These are phyloP conservation scores for Theropithecus gelada DNA, from an alignment of 2,113 vertebrate species.

Conservation along the genomic window DNA sequence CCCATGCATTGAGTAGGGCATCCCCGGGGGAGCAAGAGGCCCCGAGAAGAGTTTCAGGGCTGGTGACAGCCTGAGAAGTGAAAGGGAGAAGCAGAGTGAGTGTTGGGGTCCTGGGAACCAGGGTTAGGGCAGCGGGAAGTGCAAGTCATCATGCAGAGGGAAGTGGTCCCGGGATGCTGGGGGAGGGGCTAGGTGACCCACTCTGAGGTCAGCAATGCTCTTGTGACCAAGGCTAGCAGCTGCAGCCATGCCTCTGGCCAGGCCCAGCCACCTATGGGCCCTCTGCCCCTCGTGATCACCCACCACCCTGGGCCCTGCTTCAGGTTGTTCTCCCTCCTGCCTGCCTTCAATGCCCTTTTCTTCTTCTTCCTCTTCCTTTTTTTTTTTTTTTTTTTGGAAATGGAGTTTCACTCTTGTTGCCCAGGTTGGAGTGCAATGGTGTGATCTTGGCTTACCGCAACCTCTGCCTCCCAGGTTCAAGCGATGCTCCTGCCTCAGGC, in stretches of 20 bases:
- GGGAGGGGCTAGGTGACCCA: background rate
- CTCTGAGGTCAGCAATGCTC: background rate
- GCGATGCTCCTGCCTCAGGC: no score
- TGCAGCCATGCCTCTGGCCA: background rate
- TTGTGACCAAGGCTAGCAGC: background rate
- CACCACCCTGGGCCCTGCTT: background rate
- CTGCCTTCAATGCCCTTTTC: background rate
- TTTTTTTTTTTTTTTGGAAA: no score
- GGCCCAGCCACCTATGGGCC: accelerated
- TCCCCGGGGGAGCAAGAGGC: background rate
- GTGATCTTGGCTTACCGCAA: no score
- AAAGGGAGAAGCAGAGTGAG: background rate
- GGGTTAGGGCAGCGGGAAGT: background rate
- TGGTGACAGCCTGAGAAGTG: background rate
- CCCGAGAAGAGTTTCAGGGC: background rate
- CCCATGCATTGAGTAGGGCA: background rate
- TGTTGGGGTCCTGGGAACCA: background rate
- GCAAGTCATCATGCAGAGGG: constrained; percentile 66
- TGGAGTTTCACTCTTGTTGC: no score
- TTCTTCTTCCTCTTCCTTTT: no score
- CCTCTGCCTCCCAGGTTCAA: no score
- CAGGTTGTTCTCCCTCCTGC: background rate
- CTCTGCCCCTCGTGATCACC: background rate
- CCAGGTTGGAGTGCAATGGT: no score
- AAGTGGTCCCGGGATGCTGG: constrained; percentile 10